Percentiles rank a stretch among this genome's conserved stretches.
These are phyloP conservation scores for Ladona fulva DNA, from an alignment of 1,140 invertebrate genomes.

Conservation along the genomic window DNA sequence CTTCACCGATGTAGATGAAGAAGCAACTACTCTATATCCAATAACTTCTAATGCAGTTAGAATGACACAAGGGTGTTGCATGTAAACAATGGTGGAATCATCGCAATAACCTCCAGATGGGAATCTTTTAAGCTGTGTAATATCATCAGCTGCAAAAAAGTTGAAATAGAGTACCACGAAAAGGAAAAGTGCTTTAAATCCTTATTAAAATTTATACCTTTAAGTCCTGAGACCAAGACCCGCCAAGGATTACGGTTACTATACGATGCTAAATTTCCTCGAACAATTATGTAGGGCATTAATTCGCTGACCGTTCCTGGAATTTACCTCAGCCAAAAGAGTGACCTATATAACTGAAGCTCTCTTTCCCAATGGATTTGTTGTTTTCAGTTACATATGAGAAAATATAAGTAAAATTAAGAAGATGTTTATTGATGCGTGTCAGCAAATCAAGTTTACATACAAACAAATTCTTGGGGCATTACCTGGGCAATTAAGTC, in stretches of 20 bases:
- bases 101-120: conserved; percentile 71
- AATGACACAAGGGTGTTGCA: conserved; percentile 77
- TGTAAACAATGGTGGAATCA: conserved; percentile 68
- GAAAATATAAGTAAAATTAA: too few relatives aligned
- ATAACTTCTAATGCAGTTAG: conserved; percentile 74
- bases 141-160: conserved; percentile 57
- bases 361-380: too few relatives aligned
- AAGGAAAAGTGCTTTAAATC: too few relatives aligned
- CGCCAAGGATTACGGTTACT: conserved; percentile 74
- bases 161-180: too few relatives aligned
- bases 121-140: conserved; percentile 68
- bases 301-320: conserved; percentile 14
- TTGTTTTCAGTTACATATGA: too few relatives aligned
- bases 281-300: conserved; percentile 81
- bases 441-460: too few relatives aligned
- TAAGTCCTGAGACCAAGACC: conserved; percentile 71
- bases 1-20: conserved; percentile 67
- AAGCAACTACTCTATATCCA: conserved; percentile 76
- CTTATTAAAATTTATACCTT: conserved; percentile 47
- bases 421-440: too few relatives aligned
- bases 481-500: too few relatives aligned
- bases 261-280: conserved; percentile 75
- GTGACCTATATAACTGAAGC: too few relatives aligned
- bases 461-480: too few relatives aligned
- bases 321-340: too few relatives aligned